phyloP scores from a whole-genome alignment of 2,797 vertebrate genomes.

The Pseudochirops cupreus region DNA sequence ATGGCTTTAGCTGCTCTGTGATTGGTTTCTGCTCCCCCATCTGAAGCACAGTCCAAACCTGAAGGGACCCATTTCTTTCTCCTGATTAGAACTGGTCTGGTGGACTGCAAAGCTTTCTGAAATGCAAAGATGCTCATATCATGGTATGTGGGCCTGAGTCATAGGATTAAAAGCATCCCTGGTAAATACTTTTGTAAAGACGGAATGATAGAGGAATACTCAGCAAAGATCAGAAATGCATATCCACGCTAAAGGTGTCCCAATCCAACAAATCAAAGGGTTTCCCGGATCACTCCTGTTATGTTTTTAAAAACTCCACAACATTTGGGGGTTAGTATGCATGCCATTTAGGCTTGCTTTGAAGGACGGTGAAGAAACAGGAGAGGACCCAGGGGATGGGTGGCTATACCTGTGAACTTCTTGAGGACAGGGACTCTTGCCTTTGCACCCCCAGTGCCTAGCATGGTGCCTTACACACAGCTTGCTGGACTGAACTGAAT shows the following conservation, averaged over 20 bases:
- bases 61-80: neutral
- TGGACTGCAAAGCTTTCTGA: slow-evolving; percentile 1
- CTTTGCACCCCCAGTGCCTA: neutral
- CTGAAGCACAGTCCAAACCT: neutral
- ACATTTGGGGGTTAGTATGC: neutral
- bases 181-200: neutral
- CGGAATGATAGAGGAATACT: neutral
- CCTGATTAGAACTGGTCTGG: neutral
- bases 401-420: neutral
- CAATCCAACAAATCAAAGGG: neutral
- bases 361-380: neutral
- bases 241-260: neutral
- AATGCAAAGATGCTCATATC: neutral
- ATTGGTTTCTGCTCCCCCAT: neutral
- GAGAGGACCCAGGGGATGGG: neutral
- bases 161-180: neutral
- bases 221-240: neutral
- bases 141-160: neutral
- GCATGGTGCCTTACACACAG: neutral
- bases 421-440: neutral
- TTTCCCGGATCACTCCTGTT: neutral
- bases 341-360: neutral
- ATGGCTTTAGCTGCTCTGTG: neutral
- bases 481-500: neutral
- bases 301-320: neutral